These are phyloP conservation scores for Dasypolia templi DNA, from an alignment of 2,888 invertebrate species.

Conservation along the genomic window DNA sequence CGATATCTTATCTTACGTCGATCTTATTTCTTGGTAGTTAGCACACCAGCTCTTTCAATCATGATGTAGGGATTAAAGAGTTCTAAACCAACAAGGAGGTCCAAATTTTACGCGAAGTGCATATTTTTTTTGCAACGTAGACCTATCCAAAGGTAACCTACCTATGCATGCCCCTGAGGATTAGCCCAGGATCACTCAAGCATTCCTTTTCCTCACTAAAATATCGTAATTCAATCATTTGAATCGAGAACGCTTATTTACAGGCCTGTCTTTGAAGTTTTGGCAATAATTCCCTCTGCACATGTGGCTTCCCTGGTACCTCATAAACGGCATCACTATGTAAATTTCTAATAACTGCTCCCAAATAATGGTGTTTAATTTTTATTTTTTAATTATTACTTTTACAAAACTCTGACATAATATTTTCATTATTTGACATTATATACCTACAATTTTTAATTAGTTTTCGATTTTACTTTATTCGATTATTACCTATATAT, in stretches of 20 bases:
- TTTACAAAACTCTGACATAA: no score
- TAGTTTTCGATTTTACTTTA: no score
- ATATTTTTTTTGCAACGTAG: not conserved
- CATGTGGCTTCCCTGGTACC: no score
- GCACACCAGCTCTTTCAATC: slow-evolving; percentile 27
- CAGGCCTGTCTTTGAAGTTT: slow-evolving; percentile 46
- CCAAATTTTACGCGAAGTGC: not conserved
- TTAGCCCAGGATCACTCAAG: not conserved
- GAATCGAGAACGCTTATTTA: slow-evolving; percentile 37
- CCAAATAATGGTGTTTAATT: no score
- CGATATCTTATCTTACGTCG: slow-evolving; percentile 48
- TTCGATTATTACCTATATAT: no score
- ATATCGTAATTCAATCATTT: slow-evolving; percentile 17
- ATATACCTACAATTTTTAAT: no score
- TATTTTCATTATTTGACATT: no score
- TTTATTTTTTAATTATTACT: no score
- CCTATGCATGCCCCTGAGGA: not conserved
- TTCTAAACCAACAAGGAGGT: not conserved
- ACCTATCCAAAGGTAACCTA: not conserved
- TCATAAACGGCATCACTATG: no score
- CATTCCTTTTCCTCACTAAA: slow-evolving; percentile 8
- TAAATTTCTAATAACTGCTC: no score
- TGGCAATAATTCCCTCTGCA: no score
- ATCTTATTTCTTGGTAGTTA: slow-evolving; percentile 38
- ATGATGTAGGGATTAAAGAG: not conserved